phyloP scores from a whole-genome alignment of 2,113 vertebrate species.

The Sinocyclocheilus rhinocerous region DNA sequence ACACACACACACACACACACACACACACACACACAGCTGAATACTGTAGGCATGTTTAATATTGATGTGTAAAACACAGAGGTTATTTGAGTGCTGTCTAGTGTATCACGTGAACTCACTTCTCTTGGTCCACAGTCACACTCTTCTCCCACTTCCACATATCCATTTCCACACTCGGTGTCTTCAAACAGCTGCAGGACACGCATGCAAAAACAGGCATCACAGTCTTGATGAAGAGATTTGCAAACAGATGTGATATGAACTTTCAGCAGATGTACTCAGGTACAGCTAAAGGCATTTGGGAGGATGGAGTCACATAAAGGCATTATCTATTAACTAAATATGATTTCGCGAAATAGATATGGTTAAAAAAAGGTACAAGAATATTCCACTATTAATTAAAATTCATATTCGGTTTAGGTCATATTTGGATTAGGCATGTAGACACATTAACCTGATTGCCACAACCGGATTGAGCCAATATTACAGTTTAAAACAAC shows the following conservation, averaged over 20 bases:
- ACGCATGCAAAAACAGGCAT: not conserved
- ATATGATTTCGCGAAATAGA: not conserved
- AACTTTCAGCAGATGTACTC: not conserved
- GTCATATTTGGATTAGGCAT: not conserved
- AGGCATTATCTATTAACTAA: not conserved
- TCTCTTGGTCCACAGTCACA: slow-evolving; percentile 92
- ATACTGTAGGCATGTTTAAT: not conserved
- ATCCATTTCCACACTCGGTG: slow-evolving; percentile 96
- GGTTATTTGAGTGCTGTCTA: not conserved
- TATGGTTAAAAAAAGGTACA: too few species aligned
- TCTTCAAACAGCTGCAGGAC: slow-evolving; percentile 84
- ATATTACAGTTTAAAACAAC: too few species aligned
- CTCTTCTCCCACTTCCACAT: slow-evolving; percentile 93
- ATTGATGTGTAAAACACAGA: not conserved
- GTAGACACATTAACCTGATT: too few species aligned
- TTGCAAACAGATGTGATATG: not conserved
- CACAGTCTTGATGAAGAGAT: not conserved
- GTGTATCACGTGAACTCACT: slow-evolving; percentile 71
- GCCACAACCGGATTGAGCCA: too few species aligned
- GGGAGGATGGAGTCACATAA: too few species aligned
- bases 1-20: not conserved
- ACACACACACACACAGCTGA: not conserved
- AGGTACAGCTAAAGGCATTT: not conserved
- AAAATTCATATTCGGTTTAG: too few species aligned
- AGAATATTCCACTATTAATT: too few species aligned